Evolutionary conservation across 1,140 invertebrate genomes (phyloP).

Genomic region (Pygmarrhopalites habei): DNA sequence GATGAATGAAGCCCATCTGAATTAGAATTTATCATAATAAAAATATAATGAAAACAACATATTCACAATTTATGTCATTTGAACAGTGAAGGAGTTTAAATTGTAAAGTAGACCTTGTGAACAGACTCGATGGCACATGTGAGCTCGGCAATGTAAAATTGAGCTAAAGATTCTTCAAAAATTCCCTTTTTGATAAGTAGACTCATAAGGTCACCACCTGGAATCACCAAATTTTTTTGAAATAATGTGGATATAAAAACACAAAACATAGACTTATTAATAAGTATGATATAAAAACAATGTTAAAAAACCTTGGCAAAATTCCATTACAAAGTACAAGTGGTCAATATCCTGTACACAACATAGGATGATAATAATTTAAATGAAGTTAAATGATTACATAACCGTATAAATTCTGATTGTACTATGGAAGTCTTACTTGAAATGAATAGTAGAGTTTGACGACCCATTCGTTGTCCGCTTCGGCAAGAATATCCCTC

Average conservation of each 20-base stretch:
- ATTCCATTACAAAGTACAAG: slow-evolving; percentile 99
- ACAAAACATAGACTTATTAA: no score
- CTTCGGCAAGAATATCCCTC: slow-evolving; percentile 94
- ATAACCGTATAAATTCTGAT: no score
- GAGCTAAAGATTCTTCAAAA: slow-evolving; percentile 83
- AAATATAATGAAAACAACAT: no score
- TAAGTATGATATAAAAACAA: no score
- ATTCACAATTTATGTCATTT: no score
- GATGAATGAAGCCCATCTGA: slow-evolving; percentile 97
- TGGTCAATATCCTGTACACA: slow-evolving; percentile 87
- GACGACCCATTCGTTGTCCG: slow-evolving; percentile 98
- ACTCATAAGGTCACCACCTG: slow-evolving; percentile 98
- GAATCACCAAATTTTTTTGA: no score
- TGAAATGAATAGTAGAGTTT: slow-evolving; percentile 98
- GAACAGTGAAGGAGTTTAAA: no score
- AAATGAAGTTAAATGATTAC: not conserved
- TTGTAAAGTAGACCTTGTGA: no score
- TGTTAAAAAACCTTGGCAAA: no score
- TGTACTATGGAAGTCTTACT: slow-evolving; percentile 1
- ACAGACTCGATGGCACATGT: slow-evolving; percentile 98
- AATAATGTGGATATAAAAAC: no score
- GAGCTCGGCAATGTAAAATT: slow-evolving; percentile 67
- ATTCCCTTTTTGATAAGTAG: slow-evolving; percentile 88
- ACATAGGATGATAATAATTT: slow-evolving; percentile 43
- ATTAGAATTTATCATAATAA: no score